These are phyloP conservation scores for Listronotus oregonensis DNA, from an alignment of 1,140 invertebrate genomes.

Conservation along the genomic window DNA sequence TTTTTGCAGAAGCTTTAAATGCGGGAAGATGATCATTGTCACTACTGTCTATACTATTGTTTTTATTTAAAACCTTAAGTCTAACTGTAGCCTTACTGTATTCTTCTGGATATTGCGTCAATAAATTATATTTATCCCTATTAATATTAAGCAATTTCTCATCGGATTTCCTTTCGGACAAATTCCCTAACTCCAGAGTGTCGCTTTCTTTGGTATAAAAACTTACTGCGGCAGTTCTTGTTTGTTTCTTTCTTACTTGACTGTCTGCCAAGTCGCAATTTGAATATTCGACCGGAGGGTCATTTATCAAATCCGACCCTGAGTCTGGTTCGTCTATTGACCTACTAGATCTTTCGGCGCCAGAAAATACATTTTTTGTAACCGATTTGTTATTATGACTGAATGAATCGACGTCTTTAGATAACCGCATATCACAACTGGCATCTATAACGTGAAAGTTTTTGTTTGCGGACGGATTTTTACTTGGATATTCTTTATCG, in stretches of 20 bases:
- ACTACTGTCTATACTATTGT: too few relatives aligned
- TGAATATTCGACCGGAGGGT: slow-evolving; percentile 13
- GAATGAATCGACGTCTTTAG: neutral
- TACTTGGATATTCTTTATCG: neutral
- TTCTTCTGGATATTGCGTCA: too few relatives aligned
- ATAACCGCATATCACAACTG: too few relatives aligned
- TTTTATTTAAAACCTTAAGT: too few relatives aligned
- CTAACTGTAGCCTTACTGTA: too few relatives aligned
- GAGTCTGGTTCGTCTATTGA: slow-evolving; percentile 23
- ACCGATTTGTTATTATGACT: neutral
- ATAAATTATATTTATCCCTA: too few relatives aligned
- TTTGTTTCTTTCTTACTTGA: slow-evolving; percentile 19
- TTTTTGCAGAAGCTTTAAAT: too few relatives aligned
- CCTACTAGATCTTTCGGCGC: slow-evolving; percentile 10
- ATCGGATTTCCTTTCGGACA: too few relatives aligned
- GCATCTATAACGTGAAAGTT: too few relatives aligned
- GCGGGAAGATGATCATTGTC: too few relatives aligned
- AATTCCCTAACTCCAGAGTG: neutral
- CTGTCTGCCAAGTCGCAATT: slow-evolving; percentile 31
- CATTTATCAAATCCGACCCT: slow-evolving; percentile 28
- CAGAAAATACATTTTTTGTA: slow-evolving; percentile 11
- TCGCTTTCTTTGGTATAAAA: neutral
- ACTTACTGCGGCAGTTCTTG: slow-evolving; percentile 4
- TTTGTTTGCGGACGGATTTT: neutral
- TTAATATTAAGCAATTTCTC: too few relatives aligned